phyloP scores from a whole-genome alignment of 2,113 vertebrate genomes.

The Pongo pygmaeus region DNA sequence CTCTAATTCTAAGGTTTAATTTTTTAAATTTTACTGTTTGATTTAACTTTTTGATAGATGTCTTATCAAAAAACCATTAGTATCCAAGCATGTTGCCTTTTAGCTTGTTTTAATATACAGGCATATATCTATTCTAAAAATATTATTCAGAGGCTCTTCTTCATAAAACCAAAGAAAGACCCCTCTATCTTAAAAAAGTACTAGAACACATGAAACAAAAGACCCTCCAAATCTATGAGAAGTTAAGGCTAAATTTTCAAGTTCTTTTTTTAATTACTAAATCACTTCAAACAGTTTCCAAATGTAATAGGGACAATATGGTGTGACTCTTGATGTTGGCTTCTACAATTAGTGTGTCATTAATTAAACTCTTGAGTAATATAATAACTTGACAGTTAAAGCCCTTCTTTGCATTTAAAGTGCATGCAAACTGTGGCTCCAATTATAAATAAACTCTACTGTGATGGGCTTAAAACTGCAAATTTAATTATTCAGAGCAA shows the following conservation, averaged over 20 bases:
- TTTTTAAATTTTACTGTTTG: background rate
- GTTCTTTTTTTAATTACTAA: slow-evolving; percentile 76
- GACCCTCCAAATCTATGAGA: slow-evolving; percentile 30
- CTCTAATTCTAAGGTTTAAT: background rate
- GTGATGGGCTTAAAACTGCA: slow-evolving; percentile 73
- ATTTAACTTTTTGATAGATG: background rate
- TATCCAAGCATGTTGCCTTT: background rate
- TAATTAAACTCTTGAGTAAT: slow-evolving; percentile 86
- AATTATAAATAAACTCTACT: slow-evolving; percentile 80
- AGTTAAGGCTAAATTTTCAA: slow-evolving; percentile 70
- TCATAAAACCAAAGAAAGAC: slow-evolving; percentile 4
- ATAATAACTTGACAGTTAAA: slow-evolving; percentile 83
- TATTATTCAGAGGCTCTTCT: background rate
- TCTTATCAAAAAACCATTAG: background rate
- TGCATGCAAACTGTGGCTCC: slow-evolving; percentile 79
- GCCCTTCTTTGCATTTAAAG: slow-evolving; percentile 84
- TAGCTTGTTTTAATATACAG: background rate
- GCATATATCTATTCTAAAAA: background rate
- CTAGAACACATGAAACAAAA: background rate
- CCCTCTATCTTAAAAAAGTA: slow-evolving; percentile 28
- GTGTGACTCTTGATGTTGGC: slow-evolving; percentile 78
- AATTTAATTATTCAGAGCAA: slow-evolving; percentile 78
- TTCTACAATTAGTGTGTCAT: slow-evolving; percentile 84
- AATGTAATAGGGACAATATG: slow-evolving; percentile 84
- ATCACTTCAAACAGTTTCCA: slow-evolving; percentile 82